Percentiles rank a stretch among this genome's conserved stretches.
Evolutionary conservation across 2,888 invertebrate species (phyloP).

Genomic region (Lamellibrachia columna): DNA sequence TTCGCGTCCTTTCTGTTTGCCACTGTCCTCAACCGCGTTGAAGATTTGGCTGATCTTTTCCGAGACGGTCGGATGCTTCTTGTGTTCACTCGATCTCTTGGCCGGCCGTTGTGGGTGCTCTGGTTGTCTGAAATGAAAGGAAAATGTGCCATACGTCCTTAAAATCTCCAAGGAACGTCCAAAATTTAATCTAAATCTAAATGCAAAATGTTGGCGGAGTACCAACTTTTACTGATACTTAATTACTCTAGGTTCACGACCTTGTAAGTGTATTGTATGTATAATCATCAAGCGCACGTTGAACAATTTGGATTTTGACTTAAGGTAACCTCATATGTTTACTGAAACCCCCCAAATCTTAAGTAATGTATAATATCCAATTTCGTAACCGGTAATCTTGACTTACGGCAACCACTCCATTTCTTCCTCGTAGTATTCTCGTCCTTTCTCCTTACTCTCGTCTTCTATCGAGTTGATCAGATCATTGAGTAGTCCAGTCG

Average conservation of each 20-base stretch:
- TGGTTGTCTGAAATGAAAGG: not conserved
- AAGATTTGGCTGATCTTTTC: not conserved
- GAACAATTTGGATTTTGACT: not conserved
- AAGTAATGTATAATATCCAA: not conserved
- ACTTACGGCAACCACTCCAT: not conserved
- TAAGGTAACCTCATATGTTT: not conserved
- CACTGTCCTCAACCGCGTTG: not conserved
- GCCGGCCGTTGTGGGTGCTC: not conserved
- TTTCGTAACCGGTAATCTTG: not conserved
- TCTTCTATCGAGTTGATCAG: not conserved
- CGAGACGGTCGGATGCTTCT: not conserved
- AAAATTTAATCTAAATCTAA: no score
- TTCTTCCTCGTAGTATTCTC: constrained; percentile 1
- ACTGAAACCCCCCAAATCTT: not conserved
- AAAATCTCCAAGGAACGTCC: no score
- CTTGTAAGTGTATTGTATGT: no score
- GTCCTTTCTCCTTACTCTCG: not conserved
- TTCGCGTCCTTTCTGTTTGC: not conserved
- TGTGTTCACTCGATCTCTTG: not conserved
- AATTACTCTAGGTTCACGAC: no score
- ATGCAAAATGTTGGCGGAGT: no score
- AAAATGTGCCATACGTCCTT: no score
- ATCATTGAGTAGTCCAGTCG: not conserved
- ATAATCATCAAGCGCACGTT: not conserved
- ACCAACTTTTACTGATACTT: no score